A percentile compares a stretch with the other conserved stretches of the same genome.
These are phyloP conservation scores for Dermochelys coriacea DNA, from an alignment of 2,797 vertebrate species.

Conservation along the genomic window DNA sequence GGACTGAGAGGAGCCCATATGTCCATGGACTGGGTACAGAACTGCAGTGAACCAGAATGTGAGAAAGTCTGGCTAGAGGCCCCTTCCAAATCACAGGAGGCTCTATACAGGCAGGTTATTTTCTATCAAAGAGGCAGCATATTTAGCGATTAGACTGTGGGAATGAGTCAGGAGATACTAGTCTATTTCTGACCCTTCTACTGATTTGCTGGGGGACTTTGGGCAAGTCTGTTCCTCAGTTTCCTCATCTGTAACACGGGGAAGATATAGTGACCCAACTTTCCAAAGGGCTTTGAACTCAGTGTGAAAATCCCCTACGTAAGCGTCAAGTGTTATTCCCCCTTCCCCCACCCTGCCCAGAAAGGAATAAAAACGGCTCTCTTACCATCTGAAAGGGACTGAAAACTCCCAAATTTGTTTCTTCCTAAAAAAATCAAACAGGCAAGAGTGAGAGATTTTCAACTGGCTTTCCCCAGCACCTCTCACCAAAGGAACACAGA, in stretches of 20 bases:
- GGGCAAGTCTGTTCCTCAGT: not conserved
- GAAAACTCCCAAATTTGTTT: conserved; percentile 85
- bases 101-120: not conserved
- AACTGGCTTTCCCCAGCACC: not conserved
- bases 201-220: not conserved
- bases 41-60: not conserved
- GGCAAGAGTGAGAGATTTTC: not conserved
- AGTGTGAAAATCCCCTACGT: not conserved
- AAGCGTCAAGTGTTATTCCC: not conserved
- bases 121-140: not conserved
- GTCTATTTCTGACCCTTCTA: not conserved
- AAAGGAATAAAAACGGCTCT: not conserved
- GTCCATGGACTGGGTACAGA: not conserved
- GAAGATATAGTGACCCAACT: not conserved
- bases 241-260: not conserved
- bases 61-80: not conserved
- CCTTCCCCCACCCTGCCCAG: not conserved
- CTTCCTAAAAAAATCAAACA: conserved; percentile 83
- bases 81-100: not conserved
- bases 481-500: not conserved
- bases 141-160: not conserved
- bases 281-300: not conserved
- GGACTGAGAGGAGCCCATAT: not conserved
- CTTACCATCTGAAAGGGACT: conserved; percentile 90
- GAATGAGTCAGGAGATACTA: not conserved